Percentiles rank a stretch among this genome's conserved stretches.
Evolutionary conservation across 1,140 invertebrate species (phyloP).

Genomic region (Ephestia elutella): DNA sequence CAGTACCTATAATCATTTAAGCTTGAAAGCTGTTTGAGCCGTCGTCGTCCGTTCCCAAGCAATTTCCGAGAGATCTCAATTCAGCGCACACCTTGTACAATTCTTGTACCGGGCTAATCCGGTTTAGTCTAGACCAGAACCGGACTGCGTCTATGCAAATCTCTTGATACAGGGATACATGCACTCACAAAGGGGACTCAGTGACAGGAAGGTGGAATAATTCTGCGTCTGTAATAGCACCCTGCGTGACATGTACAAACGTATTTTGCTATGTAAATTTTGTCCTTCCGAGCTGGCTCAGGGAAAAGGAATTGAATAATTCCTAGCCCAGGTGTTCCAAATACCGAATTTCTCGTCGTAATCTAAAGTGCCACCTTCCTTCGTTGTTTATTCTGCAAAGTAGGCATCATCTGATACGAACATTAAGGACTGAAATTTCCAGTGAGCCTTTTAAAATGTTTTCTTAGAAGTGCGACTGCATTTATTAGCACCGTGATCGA

Average conservation of each 20-base stretch:
- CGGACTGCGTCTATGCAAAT: slow-evolving; percentile 1
- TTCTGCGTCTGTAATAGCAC: not conserved
- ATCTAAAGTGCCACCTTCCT: no score
- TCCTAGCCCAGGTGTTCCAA: no score
- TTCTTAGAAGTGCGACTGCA: no score
- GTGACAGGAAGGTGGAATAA: not conserved
- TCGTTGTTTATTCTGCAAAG: no score
- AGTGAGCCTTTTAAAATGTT: no score
- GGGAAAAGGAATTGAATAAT: not conserved
- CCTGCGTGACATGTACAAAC: not conserved
- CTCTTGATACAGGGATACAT: not conserved
- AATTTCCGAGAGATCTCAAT: not conserved
- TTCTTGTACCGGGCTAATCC: not conserved
- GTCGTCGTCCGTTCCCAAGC: not conserved
- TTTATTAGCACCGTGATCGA: no score
- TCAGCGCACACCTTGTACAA: not conserved
- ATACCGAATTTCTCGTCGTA: no score
- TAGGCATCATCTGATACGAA: no score
- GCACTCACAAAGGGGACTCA: not conserved
- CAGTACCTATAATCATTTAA: not conserved
- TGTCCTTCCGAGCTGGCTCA: not conserved
- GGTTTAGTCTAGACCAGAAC: not conserved
- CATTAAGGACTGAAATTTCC: no score
- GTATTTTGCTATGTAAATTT: not conserved
- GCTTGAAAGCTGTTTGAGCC: not conserved